Evolutionary conservation across 2,113 vertebrate genomes (phyloP).

Genomic region (Chamaea fasciata): DNA sequence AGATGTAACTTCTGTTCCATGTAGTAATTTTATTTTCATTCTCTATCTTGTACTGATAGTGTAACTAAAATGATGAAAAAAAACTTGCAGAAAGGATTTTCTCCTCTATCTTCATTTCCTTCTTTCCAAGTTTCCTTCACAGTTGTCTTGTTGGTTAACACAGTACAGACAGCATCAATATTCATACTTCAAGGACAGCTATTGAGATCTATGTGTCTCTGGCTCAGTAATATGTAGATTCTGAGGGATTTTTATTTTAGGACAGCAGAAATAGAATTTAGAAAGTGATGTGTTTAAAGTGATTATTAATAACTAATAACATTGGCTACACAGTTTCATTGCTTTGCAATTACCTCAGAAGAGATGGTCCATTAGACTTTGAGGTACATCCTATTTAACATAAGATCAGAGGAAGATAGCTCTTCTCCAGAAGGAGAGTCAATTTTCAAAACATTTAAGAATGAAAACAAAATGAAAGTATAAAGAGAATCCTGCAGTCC

Average conservation of each 20-base stretch:
- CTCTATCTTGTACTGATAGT: fast-evolving
- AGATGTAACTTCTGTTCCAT: not conserved
- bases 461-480: not conserved
- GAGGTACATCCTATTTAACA: not conserved
- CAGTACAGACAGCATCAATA: not conserved
- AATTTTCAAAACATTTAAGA: not conserved
- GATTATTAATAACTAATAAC: not conserved
- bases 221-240: not conserved
- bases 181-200: not conserved
- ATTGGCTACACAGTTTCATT: not conserved
- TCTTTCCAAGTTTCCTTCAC: not conserved
- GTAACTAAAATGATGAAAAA: not conserved
- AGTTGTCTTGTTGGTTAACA: not conserved
- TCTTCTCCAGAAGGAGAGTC: not conserved
- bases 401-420: not conserved
- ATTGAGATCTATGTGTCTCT: not conserved
- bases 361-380: not conserved
- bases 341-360: not conserved
- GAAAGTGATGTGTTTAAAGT: not conserved
- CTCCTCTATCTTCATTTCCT: not conserved
- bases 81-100: not conserved
- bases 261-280: not conserved
- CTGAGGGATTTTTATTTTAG: not conserved
- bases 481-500: not conserved
- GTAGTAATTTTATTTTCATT: not conserved